Percentiles rank a stretch among this genome's conserved stretches.
Conservation (phyloP, 2,113 vertebrate genomes). For the Meles meles region DNA sequence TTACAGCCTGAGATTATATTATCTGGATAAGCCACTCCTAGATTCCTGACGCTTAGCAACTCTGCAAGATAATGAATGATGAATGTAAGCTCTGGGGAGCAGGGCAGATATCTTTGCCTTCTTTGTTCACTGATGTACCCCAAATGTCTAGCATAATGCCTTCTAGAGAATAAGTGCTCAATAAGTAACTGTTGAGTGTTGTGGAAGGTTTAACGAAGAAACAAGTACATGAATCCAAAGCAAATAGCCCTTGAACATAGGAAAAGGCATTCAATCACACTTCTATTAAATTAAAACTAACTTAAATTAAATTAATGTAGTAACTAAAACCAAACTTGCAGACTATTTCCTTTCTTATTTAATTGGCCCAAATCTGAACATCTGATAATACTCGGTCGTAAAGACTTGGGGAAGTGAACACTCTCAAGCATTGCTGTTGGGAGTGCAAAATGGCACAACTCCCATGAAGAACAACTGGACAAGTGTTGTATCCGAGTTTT, state of each 20-base stretch:
- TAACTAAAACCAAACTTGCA: background rate
- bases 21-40: background rate
- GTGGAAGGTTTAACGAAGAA: constrained; percentile 5
- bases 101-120: background rate
- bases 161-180: background rate
- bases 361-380: background rate
- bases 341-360: background rate
- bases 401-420: background rate
- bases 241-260: background rate
- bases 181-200: background rate
- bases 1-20: background rate
- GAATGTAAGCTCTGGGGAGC: background rate
- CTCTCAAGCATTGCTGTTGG: background rate
- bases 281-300: background rate
- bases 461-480: background rate
- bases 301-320: background rate
- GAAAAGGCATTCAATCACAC: background rate
- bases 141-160: background rate
- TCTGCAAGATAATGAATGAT: background rate
- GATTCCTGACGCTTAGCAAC: constrained; percentile 21
- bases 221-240: background rate
- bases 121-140: background rate
- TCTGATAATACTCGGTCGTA: background rate
- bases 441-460: background rate
- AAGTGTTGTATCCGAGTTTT: too few relatives aligned